Base-by-base conservation (phyloP, 2,888 invertebrate genomes). In the Lasioglossum vierecki region DNA sequence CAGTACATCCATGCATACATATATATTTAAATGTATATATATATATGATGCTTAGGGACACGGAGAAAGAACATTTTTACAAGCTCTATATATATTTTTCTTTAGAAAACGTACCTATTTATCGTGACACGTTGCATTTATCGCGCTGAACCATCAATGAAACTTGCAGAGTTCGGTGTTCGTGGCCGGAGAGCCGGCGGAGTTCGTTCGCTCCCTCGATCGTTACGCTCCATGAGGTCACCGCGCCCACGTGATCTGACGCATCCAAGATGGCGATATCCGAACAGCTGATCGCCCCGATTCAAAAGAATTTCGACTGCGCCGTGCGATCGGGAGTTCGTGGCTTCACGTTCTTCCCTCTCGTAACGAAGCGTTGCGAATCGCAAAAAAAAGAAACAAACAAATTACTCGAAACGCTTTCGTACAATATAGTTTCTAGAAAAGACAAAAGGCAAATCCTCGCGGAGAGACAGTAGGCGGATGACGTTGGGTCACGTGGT, bases 41-140 rank as follows among this genome's bases (percentile, higher is more conserved):
- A 35, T 63, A 30, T 68, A 66, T 66, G 83, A 83, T 77, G 80
- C 75, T 85, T 82, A 63, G 44, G 71, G 63, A 76, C 66, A 76
- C 68, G 85, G n/a, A 57, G 46, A 41, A 82, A 82, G 39, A 46
- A 73, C 76, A 82, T 85, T 85, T 85, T 68, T 77, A 85, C 68
- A 82, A 79, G 41, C 57, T 82, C 76, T 86, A 84, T 86, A 86
- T 86, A 84, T 86, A 84, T 86, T 86, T 86, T 86, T 86, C 82
- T 82, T 86, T 86, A 85, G 18, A 86, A 76, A 84, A n/a, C 46
- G 76, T 79, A 75, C 41, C 66, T 41, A 39, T 75, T 73, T 49
- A n/a, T 85, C 63, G 74, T 35, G 53, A 68, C 70, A 41, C 86
- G 79, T 83, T 75, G 66, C 78, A 66, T 79, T 86, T 78, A 82